Evolutionary conservation across 2,888 invertebrate genomes (phyloP).

Genomic region (Troglohyphantes excavatus): DNA sequence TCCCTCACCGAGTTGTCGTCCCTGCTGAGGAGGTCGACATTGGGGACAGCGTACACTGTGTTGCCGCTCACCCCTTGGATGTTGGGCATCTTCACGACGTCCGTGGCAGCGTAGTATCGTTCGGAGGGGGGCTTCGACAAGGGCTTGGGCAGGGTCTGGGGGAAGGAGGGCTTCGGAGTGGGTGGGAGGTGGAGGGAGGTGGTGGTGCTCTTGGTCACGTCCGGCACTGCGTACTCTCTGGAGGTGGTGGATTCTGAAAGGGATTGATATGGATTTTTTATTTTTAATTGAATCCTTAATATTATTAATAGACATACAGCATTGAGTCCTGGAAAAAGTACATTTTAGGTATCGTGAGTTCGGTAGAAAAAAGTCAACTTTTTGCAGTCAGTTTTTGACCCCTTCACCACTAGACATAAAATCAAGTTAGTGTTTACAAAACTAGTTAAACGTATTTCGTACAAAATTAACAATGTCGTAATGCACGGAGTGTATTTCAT

Average conservation of each 20-base stretch:
- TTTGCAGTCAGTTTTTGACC: no score
- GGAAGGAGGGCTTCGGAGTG: slow-evolving; percentile 81
- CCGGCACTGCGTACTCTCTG: slow-evolving; percentile 89
- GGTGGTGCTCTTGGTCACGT: slow-evolving; percentile 84
- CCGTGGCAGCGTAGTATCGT: slow-evolving; percentile 88
- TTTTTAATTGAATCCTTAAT: no score
- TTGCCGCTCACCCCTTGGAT: slow-evolving; percentile 83
- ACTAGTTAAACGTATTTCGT: no score
- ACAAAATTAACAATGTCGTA: no score
- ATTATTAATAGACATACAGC: no score
- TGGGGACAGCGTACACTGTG: slow-evolving; percentile 84
- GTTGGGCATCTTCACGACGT: slow-evolving; percentile 81
- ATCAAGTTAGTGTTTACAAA: no score
- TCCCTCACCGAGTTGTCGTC: slow-evolving; percentile 88
- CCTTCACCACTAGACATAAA: no score
- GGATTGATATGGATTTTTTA: no score
- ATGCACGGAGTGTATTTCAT: no score
- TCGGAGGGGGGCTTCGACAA: slow-evolving; percentile 84
- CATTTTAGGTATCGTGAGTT: no score
- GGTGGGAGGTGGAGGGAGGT: slow-evolving; percentile 78
- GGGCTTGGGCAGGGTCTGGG: slow-evolving; percentile 82
- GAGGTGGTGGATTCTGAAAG: slow-evolving; percentile 78
- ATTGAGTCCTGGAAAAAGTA: no score
- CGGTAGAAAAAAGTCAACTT: no score
- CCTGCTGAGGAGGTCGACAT: slow-evolving; percentile 82